Base-by-base conservation (phyloP, 2,888 invertebrate genomes). In the Andrena haemorrhoa region DNA sequence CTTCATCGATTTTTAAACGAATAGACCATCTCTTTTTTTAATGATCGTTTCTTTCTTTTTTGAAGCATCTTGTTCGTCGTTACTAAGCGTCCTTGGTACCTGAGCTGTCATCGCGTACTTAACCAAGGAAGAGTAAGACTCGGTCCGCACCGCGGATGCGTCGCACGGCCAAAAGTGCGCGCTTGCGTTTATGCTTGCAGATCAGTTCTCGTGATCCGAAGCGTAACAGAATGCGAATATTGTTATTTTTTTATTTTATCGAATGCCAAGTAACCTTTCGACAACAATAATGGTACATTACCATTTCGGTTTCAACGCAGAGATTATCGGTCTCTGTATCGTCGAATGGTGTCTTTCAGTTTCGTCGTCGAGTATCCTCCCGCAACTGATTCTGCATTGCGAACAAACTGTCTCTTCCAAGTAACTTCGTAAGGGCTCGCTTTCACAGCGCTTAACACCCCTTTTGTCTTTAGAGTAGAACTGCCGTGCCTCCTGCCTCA, bases 401-500 rank as follows among this genome's bases (percentile, higher is more conserved):
- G 88, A 88, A 87, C 87, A 82, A 89, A 86, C 89, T 86, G 68
- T 80, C 85, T 85, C 81, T 86, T 86, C 80, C 74, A 78, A 41
- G 49, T 72, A 77, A 82, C 58, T 76, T 73, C 68, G 69, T 81
- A 81, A 56, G 70, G 75, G 69, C 78, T 75, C 82, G 83, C 89
- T 89, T 88, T 60, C 72, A 80, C 86, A 73, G 83, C 86, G 87
- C 86, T 89, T 88, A 20, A 82, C 69, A 78, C 82, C 77, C 83
- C 78, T 73, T 41, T 86, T 71, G 65, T 82, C 75, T 77, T 68
- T 83, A 87, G 80, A 75, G 58, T 85, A 88, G 80, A 78, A 83
- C 77, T 89, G 86, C 87, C 86, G 89, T 89, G 89, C 90, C 89
- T 89, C 90, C 89, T 90, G 85, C 69, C 79, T 84, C 87, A 83